Evolutionary conservation across 2,888 invertebrate genomes (phyloP).

Genomic region (Entomobrya multifasciata): DNA sequence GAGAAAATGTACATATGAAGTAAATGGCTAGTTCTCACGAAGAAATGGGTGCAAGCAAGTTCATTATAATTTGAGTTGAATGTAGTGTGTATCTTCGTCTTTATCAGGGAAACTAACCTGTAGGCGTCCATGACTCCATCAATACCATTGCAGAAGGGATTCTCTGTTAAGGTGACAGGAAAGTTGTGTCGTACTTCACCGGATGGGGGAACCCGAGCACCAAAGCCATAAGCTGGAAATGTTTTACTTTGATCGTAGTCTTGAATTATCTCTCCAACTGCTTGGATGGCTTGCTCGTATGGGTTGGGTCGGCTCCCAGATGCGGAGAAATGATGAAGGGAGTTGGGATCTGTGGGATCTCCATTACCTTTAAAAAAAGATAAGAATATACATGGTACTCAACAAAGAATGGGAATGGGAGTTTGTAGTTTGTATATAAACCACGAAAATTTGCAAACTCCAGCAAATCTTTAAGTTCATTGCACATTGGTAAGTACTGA

Average conservation of each 20-base stretch:
- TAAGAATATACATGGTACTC: constrained; percentile 42
- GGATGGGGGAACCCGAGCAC: constrained; percentile 81
- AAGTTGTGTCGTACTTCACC: constrained; percentile 82
- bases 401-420: too few relatives aligned
- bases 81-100: too few relatives aligned
- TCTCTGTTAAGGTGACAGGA: constrained; percentile 83
- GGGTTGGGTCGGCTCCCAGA: constrained; percentile 80
- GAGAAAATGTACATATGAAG: neutral
- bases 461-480: too few relatives aligned
- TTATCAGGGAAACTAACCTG: constrained; percentile 70
- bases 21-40: neutral
- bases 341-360: constrained; percentile 81
- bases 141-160: constrained; percentile 83
- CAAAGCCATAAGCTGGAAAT: constrained; percentile 81
- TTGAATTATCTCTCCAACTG: constrained; percentile 82
- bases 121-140: constrained; percentile 80
- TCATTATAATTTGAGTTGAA: constrained; percentile 22
- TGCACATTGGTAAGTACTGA: too few relatives aligned
- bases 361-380: constrained; percentile 80
- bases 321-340: constrained; percentile 72
- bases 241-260: constrained; percentile 83
- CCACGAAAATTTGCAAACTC: too few relatives aligned
- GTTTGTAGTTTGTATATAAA: too few relatives aligned
- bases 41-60: neutral
- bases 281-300: constrained; percentile 81